Conservation (phyloP, 2,797 vertebrate genomes). For the Perdix hodgsoniae region DNA sequence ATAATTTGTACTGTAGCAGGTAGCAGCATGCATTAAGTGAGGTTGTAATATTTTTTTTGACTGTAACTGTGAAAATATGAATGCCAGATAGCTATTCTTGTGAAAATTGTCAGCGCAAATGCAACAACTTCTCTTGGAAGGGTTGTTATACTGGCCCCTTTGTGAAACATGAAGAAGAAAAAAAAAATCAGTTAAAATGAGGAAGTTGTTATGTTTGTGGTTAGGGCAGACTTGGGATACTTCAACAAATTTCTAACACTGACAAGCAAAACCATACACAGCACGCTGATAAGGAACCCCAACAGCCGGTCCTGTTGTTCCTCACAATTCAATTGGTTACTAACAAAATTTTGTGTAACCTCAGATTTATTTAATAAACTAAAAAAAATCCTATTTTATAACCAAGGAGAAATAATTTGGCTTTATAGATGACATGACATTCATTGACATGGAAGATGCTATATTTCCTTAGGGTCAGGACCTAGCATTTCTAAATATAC, state of each 20-base stretch:
- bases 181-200: background rate
- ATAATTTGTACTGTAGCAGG: background rate
- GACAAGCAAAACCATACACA: conserved; percentile 10
- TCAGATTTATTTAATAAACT: conserved; percentile 23
- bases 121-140: conserved; percentile 1
- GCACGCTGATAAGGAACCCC: background rate
- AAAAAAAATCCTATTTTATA: background rate
- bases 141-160: conserved; percentile 17
- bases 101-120: conserved; percentile 31
- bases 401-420: conserved; percentile 21
- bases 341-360: background rate
- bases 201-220: conserved; percentile 8
- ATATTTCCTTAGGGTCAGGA: background rate
- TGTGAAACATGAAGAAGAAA: background rate
- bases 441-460: conserved; percentile 10
- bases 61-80: background rate
- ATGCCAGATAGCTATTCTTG: background rate
- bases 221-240: conserved; percentile 7
- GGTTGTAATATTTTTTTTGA: background rate
- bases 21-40: conserved; percentile 36
- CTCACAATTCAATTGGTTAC: background rate
- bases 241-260: conserved; percentile 20
- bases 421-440: conserved; percentile 6
- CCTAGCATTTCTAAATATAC: background rate
- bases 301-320: background rate